These are phyloP conservation scores for Drosophila busckii DNA, from an alignment of 1,140 invertebrate species.

Conservation along the genomic window DNA sequence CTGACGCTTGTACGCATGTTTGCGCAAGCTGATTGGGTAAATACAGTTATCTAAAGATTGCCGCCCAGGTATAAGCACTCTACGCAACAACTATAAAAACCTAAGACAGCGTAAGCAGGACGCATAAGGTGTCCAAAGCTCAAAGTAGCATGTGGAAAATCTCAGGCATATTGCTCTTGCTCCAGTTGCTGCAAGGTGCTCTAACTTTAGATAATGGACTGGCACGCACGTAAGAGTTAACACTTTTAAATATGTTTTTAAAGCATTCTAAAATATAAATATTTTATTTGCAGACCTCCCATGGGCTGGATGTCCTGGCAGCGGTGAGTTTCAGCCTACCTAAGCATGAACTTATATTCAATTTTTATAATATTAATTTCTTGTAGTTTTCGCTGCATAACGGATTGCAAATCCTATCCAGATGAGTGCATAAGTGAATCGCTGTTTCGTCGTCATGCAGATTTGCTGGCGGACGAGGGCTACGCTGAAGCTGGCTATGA, in stretches of 20 bases:
- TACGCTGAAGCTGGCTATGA: slow-evolving; percentile 90
- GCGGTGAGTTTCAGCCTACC: slow-evolving; percentile 70
- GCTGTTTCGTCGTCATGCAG: slow-evolving; percentile 89
- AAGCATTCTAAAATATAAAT: background rate
- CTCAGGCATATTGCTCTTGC: slow-evolving; percentile 21
- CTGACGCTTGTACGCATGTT: slow-evolving; percentile 17
- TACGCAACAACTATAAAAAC: slow-evolving; percentile 31
- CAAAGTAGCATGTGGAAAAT: slow-evolving; percentile 22
- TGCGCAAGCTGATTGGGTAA: slow-evolving; percentile 27
- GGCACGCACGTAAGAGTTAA: slow-evolving; percentile 79
- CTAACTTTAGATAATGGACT: slow-evolving; percentile 88
- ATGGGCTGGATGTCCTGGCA: slow-evolving; percentile 97
- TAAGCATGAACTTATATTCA: background rate
- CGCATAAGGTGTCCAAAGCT: slow-evolving; percentile 25
- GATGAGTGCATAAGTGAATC: slow-evolving; percentile 95
- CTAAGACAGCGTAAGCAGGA: slow-evolving; percentile 18
- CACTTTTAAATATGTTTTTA: background rate
- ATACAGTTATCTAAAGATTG: slow-evolving; percentile 45
- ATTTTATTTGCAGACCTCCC: slow-evolving; percentile 84
- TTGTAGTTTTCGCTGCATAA: slow-evolving; percentile 90
- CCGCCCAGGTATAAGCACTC: slow-evolving; percentile 6
- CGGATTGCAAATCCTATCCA: slow-evolving; percentile 94
- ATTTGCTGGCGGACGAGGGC: slow-evolving; percentile 87
- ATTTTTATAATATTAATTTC: background rate
- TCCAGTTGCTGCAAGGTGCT: slow-evolving; percentile 20